phyloP scores from a whole-genome alignment of 1,140 invertebrate species.

The Musca vetustissima region DNA sequence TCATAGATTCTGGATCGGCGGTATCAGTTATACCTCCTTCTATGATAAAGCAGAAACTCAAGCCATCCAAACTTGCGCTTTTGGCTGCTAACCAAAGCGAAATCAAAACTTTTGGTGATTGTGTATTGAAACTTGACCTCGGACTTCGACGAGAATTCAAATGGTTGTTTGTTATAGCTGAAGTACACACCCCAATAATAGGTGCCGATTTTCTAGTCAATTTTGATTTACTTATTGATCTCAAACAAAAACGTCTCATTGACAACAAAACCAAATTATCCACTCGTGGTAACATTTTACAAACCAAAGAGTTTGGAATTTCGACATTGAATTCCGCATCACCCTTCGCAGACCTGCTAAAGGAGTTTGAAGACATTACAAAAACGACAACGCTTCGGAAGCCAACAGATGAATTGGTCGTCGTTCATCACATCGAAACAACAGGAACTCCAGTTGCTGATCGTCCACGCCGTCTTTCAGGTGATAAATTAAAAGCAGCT shows the following conservation, averaged over 20 bases:
- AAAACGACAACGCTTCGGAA: background rate
- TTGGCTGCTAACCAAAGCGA: conserved; percentile 7
- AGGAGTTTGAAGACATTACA: background rate
- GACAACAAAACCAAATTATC: background rate
- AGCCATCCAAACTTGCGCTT: background rate
- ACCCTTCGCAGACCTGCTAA: background rate
- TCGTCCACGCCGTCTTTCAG: background rate
- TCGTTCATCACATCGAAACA: conserved; percentile 2
- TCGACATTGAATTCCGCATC: background rate
- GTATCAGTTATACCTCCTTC: conserved; percentile 12
- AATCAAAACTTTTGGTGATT: background rate
- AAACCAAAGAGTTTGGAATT: background rate
- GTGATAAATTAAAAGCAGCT: background rate
- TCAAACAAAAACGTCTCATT: background rate
- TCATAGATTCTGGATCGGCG: background rate
- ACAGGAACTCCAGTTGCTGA: conserved; percentile 3
- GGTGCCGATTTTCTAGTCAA: conserved; percentile 6
- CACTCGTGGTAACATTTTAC: background rate
- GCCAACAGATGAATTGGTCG: background rate
- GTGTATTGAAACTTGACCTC: background rate
- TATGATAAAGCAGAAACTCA: background rate
- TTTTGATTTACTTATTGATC: conserved; percentile 1
- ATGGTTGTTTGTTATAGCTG: conserved; percentile 13
- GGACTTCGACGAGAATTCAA: background rate
- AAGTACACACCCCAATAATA: background rate